A percentile compares a stretch with the other conserved stretches of the same genome.
These are phyloP conservation scores for Drosophila eugracilis DNA, from an alignment of 1,140 invertebrate genomes.

Conservation along the genomic window DNA sequence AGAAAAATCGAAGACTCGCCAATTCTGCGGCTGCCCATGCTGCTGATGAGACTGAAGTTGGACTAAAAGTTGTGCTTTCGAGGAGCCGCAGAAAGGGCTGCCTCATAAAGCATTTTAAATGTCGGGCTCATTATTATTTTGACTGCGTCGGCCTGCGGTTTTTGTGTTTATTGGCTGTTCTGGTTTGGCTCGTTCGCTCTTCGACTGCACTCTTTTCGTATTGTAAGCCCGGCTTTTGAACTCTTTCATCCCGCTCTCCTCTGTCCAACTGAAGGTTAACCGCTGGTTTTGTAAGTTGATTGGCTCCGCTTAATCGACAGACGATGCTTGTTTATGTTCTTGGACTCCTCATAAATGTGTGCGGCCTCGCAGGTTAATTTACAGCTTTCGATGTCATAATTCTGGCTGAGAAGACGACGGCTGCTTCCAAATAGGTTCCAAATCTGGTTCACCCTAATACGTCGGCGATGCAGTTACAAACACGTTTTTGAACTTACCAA, in stretches of 20 bases:
- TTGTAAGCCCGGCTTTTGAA: slow-evolving; percentile 65
- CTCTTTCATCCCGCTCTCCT: not conserved
- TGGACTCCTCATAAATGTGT: slow-evolving; percentile 71
- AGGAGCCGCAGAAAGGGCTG: slow-evolving; percentile 43
- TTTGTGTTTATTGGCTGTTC: slow-evolving; percentile 65
- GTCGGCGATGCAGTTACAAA: too few relatives aligned
- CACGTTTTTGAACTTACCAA: too few relatives aligned
- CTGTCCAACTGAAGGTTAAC: slow-evolving; percentile 37
- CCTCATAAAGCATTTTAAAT: slow-evolving; percentile 77
- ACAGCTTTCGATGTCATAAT: slow-evolving; percentile 63
- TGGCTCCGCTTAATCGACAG: slow-evolving; percentile 51
- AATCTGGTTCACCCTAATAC: not conserved
- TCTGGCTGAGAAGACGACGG: slow-evolving; percentile 36
- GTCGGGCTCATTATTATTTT: slow-evolving; percentile 79
- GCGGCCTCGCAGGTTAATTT: slow-evolving; percentile 71
- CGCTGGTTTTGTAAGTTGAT: slow-evolving; percentile 68
- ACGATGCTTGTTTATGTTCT: slow-evolving; percentile 73
- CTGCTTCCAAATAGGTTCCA: not conserved
- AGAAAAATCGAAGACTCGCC: slow-evolving; percentile 63
- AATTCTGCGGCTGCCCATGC: slow-evolving; percentile 24
- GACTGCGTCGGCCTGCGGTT: slow-evolving; percentile 73
- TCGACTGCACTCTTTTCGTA: slow-evolving; percentile 30
- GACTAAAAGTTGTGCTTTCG: slow-evolving; percentile 20
- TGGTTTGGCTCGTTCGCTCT: slow-evolving; percentile 6
- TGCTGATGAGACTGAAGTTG: slow-evolving; percentile 35